These are phyloP conservation scores for Orchestia grillus DNA, from an alignment of 1,140 invertebrate genomes.

Conservation along the genomic window DNA sequence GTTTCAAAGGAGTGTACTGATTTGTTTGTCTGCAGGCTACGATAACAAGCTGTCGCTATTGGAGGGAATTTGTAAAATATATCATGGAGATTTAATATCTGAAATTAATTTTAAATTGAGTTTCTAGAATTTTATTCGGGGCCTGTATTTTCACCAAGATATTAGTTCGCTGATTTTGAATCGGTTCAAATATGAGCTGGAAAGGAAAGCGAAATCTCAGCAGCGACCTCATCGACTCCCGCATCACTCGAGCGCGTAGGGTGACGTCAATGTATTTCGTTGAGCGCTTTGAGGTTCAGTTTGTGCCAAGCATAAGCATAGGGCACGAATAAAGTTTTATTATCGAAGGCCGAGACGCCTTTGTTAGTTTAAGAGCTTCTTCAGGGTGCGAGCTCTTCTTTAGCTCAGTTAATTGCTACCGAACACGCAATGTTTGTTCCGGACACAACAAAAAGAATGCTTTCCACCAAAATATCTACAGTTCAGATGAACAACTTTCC, in stretches of 20 bases:
- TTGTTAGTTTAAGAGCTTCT: slow-evolving; percentile 45
- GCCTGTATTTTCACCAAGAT: background rate
- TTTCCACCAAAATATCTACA: slow-evolving; percentile 22
- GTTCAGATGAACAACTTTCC: slow-evolving; percentile 44
- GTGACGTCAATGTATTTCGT: background rate
- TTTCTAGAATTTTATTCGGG: background rate
- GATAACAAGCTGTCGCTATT: background rate
- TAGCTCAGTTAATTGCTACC: slow-evolving; percentile 32
- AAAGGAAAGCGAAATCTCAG: background rate
- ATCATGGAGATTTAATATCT: background rate
- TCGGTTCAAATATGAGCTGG: background rate
- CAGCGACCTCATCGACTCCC: background rate
- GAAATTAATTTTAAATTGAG: background rate
- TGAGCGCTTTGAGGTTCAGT: background rate
- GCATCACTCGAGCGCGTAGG: background rate
- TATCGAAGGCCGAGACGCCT: slow-evolving; percentile 18
- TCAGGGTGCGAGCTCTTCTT: slow-evolving; percentile 31
- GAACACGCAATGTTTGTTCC: slow-evolving; percentile 47
- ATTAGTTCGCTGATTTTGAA: background rate
- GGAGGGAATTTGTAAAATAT: background rate
- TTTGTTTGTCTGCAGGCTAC: too few species aligned
- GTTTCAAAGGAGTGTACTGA: too few species aligned
- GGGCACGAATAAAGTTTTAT: background rate
- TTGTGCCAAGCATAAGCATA: background rate
- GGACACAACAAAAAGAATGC: background rate